Base-by-base conservation (phyloP, 2,113 vertebrate genomes). In the Nothoprocta pentlandii region DNA sequence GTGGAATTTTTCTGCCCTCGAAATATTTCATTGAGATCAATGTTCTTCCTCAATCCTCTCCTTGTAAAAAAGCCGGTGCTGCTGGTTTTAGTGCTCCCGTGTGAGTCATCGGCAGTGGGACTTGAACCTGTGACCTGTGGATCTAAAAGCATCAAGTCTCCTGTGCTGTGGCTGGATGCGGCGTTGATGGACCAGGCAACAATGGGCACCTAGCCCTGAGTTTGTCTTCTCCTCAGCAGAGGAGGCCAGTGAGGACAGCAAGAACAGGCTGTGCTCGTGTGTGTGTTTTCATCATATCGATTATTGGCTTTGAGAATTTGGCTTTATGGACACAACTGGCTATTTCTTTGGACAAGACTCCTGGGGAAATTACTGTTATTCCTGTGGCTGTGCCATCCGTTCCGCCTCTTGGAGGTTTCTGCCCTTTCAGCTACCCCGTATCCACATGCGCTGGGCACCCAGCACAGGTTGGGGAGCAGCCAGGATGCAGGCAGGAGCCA, bases 1-100 rank as follows among this genome's bases (percentile, higher is more conserved):
- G 84, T 96, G 85, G 94, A 94, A 96, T 97, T 94, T 97, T 97
- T 96, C 87, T 96, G 90, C 93, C 96, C 95, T 97, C 93, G 14
- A 23, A 97, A 95, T 95, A 95, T 93, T 94, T 94, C 93, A 74
- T 85, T 87, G 92, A 92, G 86, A 96, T 97, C 95, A 95, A 93
- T 93, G 94, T 83, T 96, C 70, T 87, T 96, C 92, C 82, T 91
- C 75, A 96, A 2, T 77, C 67, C 76, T 87, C 93, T 95, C 75
- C 78, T 76, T 75, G 96, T 93, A 94, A 91, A 96, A 96, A 80
- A 78, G 90, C 92, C 95, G 90, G 80, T 92, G 95, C 85, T 92
- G 93, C 95, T 93, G 73, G 73, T 93, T 95, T 93, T 94, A 95
- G 93, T 89, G 58, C 2, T 95, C 93, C 94, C 85, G 80, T 4